Evolutionary conservation across 2,888 invertebrate genomes (phyloP).

Genomic region (Herminia tarsipennalis): DNA sequence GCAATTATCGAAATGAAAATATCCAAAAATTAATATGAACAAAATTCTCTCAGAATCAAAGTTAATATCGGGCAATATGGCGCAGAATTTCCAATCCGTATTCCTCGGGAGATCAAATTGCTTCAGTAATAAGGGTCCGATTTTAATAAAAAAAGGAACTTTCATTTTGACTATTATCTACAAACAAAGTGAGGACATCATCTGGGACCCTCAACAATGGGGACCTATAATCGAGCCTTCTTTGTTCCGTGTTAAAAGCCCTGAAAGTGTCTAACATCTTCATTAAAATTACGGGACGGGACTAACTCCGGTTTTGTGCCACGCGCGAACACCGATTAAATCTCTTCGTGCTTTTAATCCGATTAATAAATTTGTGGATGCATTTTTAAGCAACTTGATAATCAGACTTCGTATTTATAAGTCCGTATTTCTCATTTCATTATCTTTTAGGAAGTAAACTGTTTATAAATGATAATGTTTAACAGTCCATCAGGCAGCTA

Average conservation of each 20-base stretch:
- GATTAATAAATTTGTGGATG: constrained; percentile 16
- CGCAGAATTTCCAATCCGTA: constrained; percentile 70
- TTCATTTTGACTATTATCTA: constrained; percentile 51
- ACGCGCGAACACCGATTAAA: constrained; percentile 41
- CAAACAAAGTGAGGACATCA: constrained; percentile 58
- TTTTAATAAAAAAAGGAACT: constrained; percentile 52
- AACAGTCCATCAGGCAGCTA: too few species aligned
- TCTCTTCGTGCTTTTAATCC: constrained; percentile 25
- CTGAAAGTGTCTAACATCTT: constrained; percentile 72
- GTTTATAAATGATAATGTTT: too few species aligned
- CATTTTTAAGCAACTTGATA: background rate
- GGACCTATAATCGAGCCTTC: constrained; percentile 49
- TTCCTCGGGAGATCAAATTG: constrained; percentile 71
- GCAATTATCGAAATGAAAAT: constrained; percentile 11
- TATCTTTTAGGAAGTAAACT: too few species aligned
- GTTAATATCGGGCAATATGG: constrained; percentile 74
- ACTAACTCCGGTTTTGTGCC: constrained; percentile 37
- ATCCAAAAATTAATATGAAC: constrained; percentile 32
- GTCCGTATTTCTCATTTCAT: too few species aligned
- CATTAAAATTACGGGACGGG: constrained; percentile 65
- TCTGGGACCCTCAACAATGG: constrained; percentile 56
- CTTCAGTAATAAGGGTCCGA: constrained; percentile 71
- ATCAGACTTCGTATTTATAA: background rate
- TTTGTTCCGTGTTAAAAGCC: constrained; percentile 68
- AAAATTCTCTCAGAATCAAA: constrained; percentile 36